A percentile compares a stretch with the other conserved stretches of the same genome.
phyloP scores from a whole-genome alignment of 2,113 vertebrate genomes.

The Pica pica region DNA sequence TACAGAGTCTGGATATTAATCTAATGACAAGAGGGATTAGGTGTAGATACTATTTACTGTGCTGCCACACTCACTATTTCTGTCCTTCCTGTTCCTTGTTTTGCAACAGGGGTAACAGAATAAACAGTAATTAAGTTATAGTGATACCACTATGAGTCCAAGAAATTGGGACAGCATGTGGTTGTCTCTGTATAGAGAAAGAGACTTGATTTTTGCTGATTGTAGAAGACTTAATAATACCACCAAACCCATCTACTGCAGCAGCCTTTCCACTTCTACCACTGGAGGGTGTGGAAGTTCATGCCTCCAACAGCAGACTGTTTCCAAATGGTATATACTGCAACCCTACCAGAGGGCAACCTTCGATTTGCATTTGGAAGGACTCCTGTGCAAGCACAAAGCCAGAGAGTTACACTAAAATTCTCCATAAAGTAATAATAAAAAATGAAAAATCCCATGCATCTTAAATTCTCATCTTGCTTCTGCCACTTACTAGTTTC shows the following conservation, averaged over 20 bases:
- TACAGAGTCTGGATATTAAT: background rate
- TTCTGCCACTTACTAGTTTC: background rate
- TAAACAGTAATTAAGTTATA: background rate
- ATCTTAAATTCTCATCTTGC: background rate
- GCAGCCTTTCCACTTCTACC: background rate
- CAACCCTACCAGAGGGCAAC: background rate
- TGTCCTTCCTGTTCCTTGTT: background rate
- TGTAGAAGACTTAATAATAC: background rate
- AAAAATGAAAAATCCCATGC: background rate
- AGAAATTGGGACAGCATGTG: background rate
- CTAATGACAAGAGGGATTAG: background rate
- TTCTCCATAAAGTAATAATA: background rate
- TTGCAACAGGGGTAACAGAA: background rate
- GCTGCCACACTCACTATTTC: background rate
- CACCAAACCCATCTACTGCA: background rate
- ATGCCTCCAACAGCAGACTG: background rate
- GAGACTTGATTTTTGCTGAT: background rate
- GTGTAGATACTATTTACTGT: background rate
- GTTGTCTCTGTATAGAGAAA: background rate
- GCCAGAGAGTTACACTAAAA: background rate
- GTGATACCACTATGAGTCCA: background rate
- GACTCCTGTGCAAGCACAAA: background rate
- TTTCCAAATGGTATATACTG: background rate
- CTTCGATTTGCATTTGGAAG: background rate
- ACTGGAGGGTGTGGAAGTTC: constrained; percentile 1